These are phyloP conservation scores for Casuarius casuarius DNA, from an alignment of 2,113 vertebrate genomes.

Conservation along the genomic window DNA sequence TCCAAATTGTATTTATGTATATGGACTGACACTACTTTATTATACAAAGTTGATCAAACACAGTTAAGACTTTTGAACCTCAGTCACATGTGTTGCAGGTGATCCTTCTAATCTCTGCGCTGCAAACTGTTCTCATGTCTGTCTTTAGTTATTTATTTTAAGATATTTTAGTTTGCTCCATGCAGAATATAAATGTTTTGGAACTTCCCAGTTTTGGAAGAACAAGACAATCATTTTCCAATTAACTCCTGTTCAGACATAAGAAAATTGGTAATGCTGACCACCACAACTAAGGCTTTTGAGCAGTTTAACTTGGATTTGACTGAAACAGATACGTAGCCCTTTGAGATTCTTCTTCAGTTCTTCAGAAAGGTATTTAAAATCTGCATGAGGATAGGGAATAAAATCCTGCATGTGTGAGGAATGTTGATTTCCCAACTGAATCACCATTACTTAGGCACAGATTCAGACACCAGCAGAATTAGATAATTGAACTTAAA, in stretches of 20 bases:
- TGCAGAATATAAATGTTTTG: neutral
- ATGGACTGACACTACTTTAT: neutral
- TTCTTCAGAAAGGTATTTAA: constrained; percentile 18
- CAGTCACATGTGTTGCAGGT: neutral
- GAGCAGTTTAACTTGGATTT: neutral
- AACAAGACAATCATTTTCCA: neutral
- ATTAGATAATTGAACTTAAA: neutral
- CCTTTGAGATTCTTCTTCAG: neutral
- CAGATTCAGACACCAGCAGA: neutral
- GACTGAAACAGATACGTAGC: neutral
- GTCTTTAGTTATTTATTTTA: neutral
- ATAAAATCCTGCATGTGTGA: neutral
- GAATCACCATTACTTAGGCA: neutral
- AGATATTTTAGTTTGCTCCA: neutral
- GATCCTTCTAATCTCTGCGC: neutral
- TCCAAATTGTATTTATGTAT: neutral
- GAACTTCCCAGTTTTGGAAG: neutral
- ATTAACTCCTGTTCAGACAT: neutral
- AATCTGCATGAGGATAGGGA: neutral
- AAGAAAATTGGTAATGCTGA: neutral
- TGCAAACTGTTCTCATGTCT: neutral
- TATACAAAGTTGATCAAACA: neutral
- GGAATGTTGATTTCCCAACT: neutral
- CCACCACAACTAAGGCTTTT: neutral
- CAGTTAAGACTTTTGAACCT: neutral